phyloP scores from a whole-genome alignment of 2,113 vertebrate genomes.

The Thamnaconus septentrionalis region DNA sequence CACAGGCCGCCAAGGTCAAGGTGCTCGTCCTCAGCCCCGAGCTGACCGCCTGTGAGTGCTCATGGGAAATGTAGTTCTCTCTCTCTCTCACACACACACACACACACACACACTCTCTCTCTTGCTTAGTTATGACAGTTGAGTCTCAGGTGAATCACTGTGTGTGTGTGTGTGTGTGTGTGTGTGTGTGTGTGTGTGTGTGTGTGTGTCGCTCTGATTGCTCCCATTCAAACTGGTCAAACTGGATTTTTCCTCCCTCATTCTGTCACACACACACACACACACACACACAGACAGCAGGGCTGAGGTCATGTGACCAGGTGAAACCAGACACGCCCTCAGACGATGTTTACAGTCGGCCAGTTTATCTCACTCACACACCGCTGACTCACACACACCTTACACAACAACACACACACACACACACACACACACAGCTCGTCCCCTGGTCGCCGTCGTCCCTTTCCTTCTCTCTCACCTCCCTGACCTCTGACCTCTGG shows the following conservation, averaged over 20 bases:
- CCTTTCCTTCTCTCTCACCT: too few relatives aligned
- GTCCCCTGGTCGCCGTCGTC: too few relatives aligned
- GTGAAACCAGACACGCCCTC: slow-evolving; percentile 7
- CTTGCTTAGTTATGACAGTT: too few relatives aligned
- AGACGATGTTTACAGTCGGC: background rate
- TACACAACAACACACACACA: too few relatives aligned
- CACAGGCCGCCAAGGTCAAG: slow-evolving; percentile 67
- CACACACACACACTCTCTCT: too few relatives aligned
- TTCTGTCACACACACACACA: slow-evolving; percentile 7
- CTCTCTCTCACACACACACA: too few relatives aligned
- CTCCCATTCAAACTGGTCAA: slow-evolving; percentile 29
- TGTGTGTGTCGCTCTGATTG: background rate
- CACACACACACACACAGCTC: too few relatives aligned
- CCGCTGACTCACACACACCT: too few relatives aligned
- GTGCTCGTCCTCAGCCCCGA: slow-evolving; percentile 81
- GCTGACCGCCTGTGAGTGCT: slow-evolving; percentile 80
- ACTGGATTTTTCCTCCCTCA: slow-evolving; percentile 19
- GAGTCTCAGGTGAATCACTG: background rate
- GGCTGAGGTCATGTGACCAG: too few relatives aligned
- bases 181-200: background rate
- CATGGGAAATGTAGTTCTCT: slow-evolving; percentile 32
- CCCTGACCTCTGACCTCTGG: too few relatives aligned
- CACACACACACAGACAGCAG: background rate
- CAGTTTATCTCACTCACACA: too few relatives aligned
- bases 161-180: background rate